Base-by-base conservation (phyloP, 2,797 vertebrate genomes). In the Eospalax fontanierii region DNA sequence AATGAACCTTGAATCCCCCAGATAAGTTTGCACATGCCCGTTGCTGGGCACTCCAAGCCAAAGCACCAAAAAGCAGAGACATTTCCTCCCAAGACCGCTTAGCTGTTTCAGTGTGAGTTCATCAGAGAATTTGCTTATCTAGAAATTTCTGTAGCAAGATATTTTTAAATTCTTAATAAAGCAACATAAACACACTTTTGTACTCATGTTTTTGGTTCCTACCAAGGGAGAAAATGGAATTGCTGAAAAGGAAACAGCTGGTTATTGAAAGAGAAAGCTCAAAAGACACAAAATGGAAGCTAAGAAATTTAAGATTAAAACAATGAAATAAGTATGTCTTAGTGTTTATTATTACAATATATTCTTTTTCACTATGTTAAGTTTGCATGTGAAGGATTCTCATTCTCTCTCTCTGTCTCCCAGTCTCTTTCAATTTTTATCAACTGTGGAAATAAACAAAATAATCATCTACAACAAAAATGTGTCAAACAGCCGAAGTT, bases 301-400 rank as follows among this genome's bases (percentile, higher is more conserved):
- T 61, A 65, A 54, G 4, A 50, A 87, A 78, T 73, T 91, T 43
- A 87, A 89, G 5, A 95, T 63, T 35, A 46, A 71, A 86, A 50
- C 10, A 84, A 19, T 30, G 4, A 35, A 93, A 46, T 6, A n/a
- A n/a, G n/a, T n/a, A 46, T 28, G 38, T 6, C 38, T 43, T 35
- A 4, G 6, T 14, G 16, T 43, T 21, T 30, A 63, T 74, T 24
- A 57, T 90, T 63, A 68, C 33, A 76, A 86, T 12, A 6, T 38
- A 59, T 73, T 19, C 2, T 89, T 71, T 90, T 71, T 35, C 15
- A 63, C 1, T 83, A 11, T 0, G 10, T 61, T 93, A 87, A 12
- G 4, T 90, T 57, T 28, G 4, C 24, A 2, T 57, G 71, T 82
- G 35, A 91, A 79, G 18, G 16, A 59, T 86, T 57, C 4, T 86